Base-by-base conservation (phyloP, 2,888 invertebrate species). In the Drosophila imparisetae region DNA sequence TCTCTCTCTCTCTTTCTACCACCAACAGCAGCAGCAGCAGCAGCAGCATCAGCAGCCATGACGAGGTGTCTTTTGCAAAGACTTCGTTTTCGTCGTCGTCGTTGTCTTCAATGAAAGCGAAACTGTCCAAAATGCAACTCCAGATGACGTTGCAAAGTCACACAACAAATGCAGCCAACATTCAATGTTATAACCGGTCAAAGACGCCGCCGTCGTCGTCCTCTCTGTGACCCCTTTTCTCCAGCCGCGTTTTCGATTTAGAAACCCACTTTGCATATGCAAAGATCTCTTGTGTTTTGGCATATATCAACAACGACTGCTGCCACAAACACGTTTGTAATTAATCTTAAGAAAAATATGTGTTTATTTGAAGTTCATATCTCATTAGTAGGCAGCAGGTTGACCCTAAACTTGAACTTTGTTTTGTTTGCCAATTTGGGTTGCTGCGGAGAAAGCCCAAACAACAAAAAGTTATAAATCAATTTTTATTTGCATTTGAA, bases 381-480 rank as follows among this genome's bases (percentile, higher is more conserved):
- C 86, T 87, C 83, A 84, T 84, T 87, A 83, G 83, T 69, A 66
- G 53, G 61, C 63, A 50, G 58, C 60, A 18, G 48, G 48, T 50
- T 81, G 86, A 89, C 80, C 89, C 82, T 88, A 81, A 86, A 86
- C 86, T 89, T 86, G 86, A 86, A 86, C 86, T 84, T 75, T 62
- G 40, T 27, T 83, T 72, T 66, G 48, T 34, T 53, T 11, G 24
- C 18, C 11, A 36, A 75, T 67, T 53, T 48, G 10, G n/a, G 10
- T 36, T 32, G 57, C 11, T 13, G 21, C 8, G 45, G 78, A 55
- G 78, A 79, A 78, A 78, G 80, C 62, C 38, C 38, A 13, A 48
- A 38, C 27, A 40, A 63, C 54, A 57, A 34, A 45, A 40, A 63
- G 21, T 62, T 32, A 60, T 64, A 32, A 40, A 59, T 53, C 48